Conservation (phyloP, 2,113 vertebrate genomes). For the Mirza zaza region DNA sequence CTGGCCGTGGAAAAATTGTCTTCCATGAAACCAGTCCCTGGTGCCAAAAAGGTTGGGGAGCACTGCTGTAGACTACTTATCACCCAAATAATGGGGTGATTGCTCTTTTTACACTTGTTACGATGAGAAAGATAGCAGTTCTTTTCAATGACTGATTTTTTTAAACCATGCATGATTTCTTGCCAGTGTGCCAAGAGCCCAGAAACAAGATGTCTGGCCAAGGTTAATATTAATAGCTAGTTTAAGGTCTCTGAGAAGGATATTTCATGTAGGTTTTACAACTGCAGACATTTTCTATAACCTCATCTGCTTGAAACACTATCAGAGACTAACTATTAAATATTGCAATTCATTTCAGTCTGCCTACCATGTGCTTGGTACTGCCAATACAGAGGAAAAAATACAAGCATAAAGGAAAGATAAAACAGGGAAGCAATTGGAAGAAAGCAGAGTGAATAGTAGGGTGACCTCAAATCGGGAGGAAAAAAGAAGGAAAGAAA, state of each 20-base stretch:
- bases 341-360: constrained; percentile 10
- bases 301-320: constrained; percentile 9
- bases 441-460: background rate
- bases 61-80: background rate
- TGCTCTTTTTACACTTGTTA: background rate
- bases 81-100: background rate
- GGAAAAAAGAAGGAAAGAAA: background rate
- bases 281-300: constrained; percentile 38
- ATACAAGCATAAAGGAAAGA: background rate
- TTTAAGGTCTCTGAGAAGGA: background rate
- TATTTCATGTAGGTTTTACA: constrained; percentile 32
- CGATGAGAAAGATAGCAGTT: background rate
- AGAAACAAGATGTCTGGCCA: constrained; percentile 34
- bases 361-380: background rate
- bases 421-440: background rate
- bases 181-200: background rate
- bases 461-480: background rate
- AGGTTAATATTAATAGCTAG: constrained; percentile 31
- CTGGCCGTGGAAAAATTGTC: too few species aligned
- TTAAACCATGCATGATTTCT: background rate
- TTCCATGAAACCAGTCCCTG: too few species aligned
- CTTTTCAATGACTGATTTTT: constrained; percentile 10
- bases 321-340: constrained; percentile 8
- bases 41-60: too few species aligned
- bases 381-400: background rate